phyloP scores from a whole-genome alignment of 30 jellyfish, hydroid and myxozoan genomes.

The Sanderia malayensis region DNA sequence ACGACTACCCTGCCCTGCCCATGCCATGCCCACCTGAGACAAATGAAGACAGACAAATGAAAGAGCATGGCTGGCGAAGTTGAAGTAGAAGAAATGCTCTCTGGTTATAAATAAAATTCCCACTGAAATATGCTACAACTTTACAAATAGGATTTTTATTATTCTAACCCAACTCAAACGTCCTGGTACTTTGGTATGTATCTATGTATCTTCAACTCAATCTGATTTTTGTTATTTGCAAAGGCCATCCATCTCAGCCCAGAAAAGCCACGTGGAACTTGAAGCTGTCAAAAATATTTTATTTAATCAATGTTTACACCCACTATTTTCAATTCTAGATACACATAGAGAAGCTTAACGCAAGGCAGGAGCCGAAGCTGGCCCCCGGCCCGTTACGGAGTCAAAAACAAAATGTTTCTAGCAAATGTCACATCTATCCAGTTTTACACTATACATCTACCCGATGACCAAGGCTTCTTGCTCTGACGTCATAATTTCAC shows the following conservation, averaged over 20 bases:
- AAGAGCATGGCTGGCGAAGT: background rate
- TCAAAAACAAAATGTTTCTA: too few species aligned
- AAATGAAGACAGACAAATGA: background rate
- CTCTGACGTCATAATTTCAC: too few species aligned
- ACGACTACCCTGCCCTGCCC: too few species aligned
- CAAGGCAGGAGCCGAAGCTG: slow-evolving; percentile 8
- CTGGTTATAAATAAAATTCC: slow-evolving; percentile 21
- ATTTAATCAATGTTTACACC: background rate
- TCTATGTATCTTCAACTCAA: background rate
- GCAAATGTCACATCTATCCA: too few species aligned
- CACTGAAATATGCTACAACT: slow-evolving; percentile 69
- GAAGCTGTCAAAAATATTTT: background rate
- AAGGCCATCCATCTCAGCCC: background rate
- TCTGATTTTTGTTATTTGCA: background rate
- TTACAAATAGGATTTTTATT: slow-evolving; percentile 64
- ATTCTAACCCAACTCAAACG: slow-evolving; percentile 72
- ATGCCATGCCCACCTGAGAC: too few species aligned
- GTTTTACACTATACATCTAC: too few species aligned
- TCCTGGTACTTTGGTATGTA: slow-evolving; percentile 71
- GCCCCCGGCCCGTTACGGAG: too few species aligned
- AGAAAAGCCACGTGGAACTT: background rate
- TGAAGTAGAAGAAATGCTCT: slow-evolving; percentile 22
- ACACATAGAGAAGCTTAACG: slow-evolving; percentile 42
- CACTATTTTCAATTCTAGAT: slow-evolving; percentile 14
- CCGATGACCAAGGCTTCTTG: too few species aligned